phyloP scores from a whole-genome alignment of 2,888 invertebrate species.

The Andrena haemorrhoa region DNA sequence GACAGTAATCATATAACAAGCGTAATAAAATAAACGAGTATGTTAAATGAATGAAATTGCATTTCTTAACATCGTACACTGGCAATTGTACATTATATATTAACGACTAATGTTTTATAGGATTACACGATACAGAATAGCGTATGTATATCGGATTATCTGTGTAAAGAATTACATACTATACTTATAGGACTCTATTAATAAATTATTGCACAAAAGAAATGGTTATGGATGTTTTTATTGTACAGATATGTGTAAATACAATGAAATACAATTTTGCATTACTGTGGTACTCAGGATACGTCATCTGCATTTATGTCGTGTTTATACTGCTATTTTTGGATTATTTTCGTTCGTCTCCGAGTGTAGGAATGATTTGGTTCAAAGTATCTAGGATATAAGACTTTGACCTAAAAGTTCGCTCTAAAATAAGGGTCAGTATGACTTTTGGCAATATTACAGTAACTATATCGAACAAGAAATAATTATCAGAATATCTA shows the following conservation, averaged over 20 bases:
- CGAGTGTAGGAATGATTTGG: constrained; percentile 58
- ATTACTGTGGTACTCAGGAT: constrained; percentile 68
- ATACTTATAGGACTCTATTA: constrained; percentile 24
- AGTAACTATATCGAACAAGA: constrained; percentile 60
- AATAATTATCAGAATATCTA: constrained; percentile 69
- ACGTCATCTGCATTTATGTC: constrained; percentile 63
- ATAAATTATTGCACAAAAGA: constrained; percentile 47
- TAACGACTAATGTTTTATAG: constrained; percentile 10
- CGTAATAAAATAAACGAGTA: constrained; percentile 33
- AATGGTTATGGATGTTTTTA: constrained; percentile 75
- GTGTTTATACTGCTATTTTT: constrained; percentile 68
- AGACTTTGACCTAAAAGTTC: constrained; percentile 39
- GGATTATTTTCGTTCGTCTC: constrained; percentile 43
- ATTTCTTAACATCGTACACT: constrained; percentile 14
- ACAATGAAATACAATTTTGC: constrained; percentile 75
- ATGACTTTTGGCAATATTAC: constrained; percentile 40
- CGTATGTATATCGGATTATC: constrained; percentile 6
- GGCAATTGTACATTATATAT: constrained; percentile 8
- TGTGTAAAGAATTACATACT: constrained; percentile 18
- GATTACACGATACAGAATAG: not conserved
- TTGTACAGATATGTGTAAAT: constrained; percentile 83
- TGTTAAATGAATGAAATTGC: constrained; percentile 18
- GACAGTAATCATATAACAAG: constrained; percentile 14
- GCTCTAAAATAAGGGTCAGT: constrained; percentile 23
- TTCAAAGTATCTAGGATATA: constrained; percentile 54